A percentile compares a stretch with the other conserved stretches of the same genome.
Evolutionary conservation across 2,797 vertebrate species (phyloP).

Genomic region (Delichon dasypus): DNA sequence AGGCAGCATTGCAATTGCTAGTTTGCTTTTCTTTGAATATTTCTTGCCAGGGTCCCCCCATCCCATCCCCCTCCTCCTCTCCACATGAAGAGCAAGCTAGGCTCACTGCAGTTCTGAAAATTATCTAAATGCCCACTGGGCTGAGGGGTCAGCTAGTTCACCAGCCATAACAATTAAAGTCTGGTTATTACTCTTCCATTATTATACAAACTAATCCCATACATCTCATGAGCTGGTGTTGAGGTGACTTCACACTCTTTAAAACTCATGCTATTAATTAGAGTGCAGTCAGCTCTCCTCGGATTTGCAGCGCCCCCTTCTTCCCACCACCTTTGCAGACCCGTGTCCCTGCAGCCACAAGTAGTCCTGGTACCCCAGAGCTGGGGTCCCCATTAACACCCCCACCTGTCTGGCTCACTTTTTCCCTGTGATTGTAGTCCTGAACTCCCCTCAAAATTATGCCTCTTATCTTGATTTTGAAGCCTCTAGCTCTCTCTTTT

Average conservation of each 20-base stretch:
- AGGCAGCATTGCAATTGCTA: neutral
- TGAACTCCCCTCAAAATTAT: neutral
- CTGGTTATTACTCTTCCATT: constrained; percentile 49
- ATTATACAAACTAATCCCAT: constrained; percentile 38
- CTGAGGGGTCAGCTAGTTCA: constrained; percentile 53
- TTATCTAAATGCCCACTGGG: constrained; percentile 44
- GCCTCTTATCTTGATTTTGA: neutral
- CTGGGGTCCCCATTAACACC: neutral
- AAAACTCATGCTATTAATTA: constrained; percentile 9
- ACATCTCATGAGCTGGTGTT: constrained; percentile 2
- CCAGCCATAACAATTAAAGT: constrained; percentile 41
- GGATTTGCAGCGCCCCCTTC: neutral
- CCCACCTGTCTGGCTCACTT: neutral
- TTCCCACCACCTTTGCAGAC: neutral
- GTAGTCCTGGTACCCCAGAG: neutral
- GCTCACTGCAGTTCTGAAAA: neutral
- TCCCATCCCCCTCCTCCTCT: neutral
- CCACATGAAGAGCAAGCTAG: neutral
- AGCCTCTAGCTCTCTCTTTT: neutral
- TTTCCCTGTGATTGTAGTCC: neutral
- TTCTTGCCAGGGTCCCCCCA: neutral
- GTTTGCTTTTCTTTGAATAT: neutral
- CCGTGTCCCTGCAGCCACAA: neutral
- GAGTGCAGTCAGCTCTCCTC: neutral
- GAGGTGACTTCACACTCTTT: neutral